phyloP scores from a whole-genome alignment of 2,888 invertebrate species.

The Drosophila colorata region DNA sequence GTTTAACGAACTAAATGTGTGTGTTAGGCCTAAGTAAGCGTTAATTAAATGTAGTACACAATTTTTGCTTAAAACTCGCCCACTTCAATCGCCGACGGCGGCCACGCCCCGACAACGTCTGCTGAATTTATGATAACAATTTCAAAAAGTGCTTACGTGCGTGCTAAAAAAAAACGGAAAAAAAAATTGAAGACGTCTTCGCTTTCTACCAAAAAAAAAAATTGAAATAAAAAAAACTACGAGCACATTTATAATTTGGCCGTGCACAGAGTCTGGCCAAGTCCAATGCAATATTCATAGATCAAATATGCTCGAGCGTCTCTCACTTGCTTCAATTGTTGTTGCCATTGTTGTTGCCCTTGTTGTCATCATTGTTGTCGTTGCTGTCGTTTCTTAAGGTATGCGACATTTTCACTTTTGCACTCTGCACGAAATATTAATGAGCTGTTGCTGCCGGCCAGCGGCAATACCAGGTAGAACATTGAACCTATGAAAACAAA shows the following conservation, averaged over 20 bases:
- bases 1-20: constrained; percentile 74
- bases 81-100: neutral
- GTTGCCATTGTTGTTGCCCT: constrained; percentile 24
- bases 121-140: constrained; percentile 70
- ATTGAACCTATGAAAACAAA: constrained; percentile 44
- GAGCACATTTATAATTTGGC: constrained; percentile 44
- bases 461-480: constrained; percentile 47
- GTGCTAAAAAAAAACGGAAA: constrained; percentile 64
- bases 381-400: constrained; percentile 53
- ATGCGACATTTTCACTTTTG: constrained; percentile 83
- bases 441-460: constrained; percentile 50
- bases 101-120: constrained; percentile 44
- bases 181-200: constrained; percentile 28
- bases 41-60: constrained; percentile 72
- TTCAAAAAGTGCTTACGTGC: constrained; percentile 70
- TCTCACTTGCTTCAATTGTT: constrained; percentile 29
- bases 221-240: constrained; percentile 12
- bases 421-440: constrained; percentile 72
- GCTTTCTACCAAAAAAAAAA: constrained; percentile 59
- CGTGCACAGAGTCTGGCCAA: constrained; percentile 43
- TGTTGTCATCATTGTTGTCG: constrained; percentile 50
- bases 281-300: constrained; percentile 74
- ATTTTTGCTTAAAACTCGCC: constrained; percentile 53
- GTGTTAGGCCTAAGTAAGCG: constrained; percentile 78
- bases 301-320: constrained; percentile 49